Evolutionary conservation across 2,113 vertebrate genomes (phyloP), one percentile per base, ranked within the genome.

Genomic region (Narcine bancroftii): DNA sequence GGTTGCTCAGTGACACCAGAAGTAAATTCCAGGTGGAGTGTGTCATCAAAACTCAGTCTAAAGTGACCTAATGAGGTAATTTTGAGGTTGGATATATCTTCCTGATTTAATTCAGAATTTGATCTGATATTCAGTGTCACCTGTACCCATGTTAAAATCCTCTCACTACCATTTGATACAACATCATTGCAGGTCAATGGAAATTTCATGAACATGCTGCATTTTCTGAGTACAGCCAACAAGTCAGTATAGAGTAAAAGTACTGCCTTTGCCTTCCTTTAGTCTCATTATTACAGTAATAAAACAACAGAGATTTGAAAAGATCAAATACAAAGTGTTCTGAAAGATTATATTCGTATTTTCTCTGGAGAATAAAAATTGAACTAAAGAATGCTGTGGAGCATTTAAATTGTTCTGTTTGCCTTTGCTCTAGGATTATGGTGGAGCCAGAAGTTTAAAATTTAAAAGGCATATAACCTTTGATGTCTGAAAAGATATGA

Each of bases 401-500:
- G 24, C 36, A 91, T 45, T 91, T 91, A 91, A 69, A 53, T 53
- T 60, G 81, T 87, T 91, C 89, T 47, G 45, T 7, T 3, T 11
- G 24, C n/a, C 89, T 47, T 91, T 91, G 65, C 39, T 45, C 66
- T 91, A 91, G 60, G 60, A 91, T 91, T 91, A 91, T 36, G 13
- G 36, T 91, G 89, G 89, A 91, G 89, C 65, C 65, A 91, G 63
- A 91, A 63, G 60, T 91, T 66, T 91, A 69, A 91, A 39, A 66
- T 69, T 91, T 65, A 66, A 91, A 66, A 69, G 87, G 39, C 42
- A 56, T 13, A 10, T 39, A 33, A 69, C 21, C 87, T 91, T 91
- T 91, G 63, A 91, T 91, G 26, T 91, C 87, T 91, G 87, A 66
- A 63, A 91, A 36, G 39, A 91, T 33, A 42, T 69, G 39, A 39